Conservation (phyloP, 2,797 vertebrate species). For the Buphagus erythrorhynchus region DNA sequence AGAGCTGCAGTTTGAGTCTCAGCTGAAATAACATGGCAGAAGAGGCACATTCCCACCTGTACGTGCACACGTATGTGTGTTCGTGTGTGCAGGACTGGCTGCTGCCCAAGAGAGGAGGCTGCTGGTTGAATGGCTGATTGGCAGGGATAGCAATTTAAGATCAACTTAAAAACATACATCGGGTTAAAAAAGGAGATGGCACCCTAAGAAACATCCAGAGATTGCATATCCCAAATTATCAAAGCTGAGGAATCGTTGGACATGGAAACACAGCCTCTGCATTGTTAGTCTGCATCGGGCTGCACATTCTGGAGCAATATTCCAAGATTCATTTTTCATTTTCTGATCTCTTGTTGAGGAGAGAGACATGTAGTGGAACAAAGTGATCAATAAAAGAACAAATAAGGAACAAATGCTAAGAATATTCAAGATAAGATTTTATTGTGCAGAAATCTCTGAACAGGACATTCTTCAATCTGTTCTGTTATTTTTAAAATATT, state of each 20-base stretch:
- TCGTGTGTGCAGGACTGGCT: not conserved
- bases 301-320: not conserved
- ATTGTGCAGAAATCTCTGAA: not conserved
- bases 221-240: not conserved
- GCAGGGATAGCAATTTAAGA: not conserved
- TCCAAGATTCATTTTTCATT: constrained; percentile 16
- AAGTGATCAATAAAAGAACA: constrained; percentile 31
- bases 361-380: not conserved
- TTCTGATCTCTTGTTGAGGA: not conserved
- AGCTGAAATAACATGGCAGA: not conserved
- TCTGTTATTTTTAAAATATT: not conserved
- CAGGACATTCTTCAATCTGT: not conserved
- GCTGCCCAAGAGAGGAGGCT: not conserved
- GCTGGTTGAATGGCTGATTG: not conserved
- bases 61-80: fast-evolving
- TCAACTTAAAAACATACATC: not conserved
- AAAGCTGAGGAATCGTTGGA: not conserved
- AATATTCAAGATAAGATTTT: constrained; percentile 23
- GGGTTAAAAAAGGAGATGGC: not conserved
- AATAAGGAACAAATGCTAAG: not conserved
- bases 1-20: not conserved
- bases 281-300: not conserved
- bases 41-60: not conserved
- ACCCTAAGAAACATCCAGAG: not conserved
- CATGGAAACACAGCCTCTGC: fast-evolving